Percentiles rank a stretch among this genome's conserved stretches.
Conservation (phyloP, 2,797 vertebrate species). For the Pelochelys cantorii region DNA sequence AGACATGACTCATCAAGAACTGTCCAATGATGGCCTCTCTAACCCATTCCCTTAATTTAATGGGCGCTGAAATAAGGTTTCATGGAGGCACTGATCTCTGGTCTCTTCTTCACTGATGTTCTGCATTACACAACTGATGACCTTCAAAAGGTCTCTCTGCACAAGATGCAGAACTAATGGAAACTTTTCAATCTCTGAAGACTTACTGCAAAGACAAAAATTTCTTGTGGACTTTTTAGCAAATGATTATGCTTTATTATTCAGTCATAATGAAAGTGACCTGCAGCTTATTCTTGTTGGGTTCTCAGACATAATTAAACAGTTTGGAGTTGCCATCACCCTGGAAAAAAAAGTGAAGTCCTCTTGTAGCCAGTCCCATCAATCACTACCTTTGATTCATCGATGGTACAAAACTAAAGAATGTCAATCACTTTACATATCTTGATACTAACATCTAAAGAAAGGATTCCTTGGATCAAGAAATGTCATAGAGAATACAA, state of each 20-base stretch:
- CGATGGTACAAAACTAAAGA: neutral
- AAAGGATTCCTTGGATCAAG: neutral
- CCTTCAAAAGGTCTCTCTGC: neutral
- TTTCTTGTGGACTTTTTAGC: neutral
- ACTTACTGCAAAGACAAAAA: neutral
- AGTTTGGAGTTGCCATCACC: neutral
- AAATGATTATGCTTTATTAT: neutral
- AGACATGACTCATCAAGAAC: neutral
- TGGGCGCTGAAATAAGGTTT: neutral
- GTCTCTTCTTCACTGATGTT: neutral
- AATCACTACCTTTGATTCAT: neutral
- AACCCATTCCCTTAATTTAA: neutral
- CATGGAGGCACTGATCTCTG: neutral
- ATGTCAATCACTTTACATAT: neutral
- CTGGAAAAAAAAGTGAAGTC: neutral
- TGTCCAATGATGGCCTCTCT: neutral
- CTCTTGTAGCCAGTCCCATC: neutral
- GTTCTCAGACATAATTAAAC: neutral
- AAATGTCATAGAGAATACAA: neutral
- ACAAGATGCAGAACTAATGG: neutral
- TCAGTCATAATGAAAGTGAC: neutral
- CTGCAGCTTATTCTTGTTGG: neutral
- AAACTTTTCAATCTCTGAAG: neutral
- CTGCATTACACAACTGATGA: neutral
- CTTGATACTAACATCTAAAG: neutral